These are phyloP conservation scores for Aurelia aurita complex sp. Pacific DNA, from an alignment of 30 jellyfish, hydroid and myxozoan species.

Conservation along the genomic window DNA sequence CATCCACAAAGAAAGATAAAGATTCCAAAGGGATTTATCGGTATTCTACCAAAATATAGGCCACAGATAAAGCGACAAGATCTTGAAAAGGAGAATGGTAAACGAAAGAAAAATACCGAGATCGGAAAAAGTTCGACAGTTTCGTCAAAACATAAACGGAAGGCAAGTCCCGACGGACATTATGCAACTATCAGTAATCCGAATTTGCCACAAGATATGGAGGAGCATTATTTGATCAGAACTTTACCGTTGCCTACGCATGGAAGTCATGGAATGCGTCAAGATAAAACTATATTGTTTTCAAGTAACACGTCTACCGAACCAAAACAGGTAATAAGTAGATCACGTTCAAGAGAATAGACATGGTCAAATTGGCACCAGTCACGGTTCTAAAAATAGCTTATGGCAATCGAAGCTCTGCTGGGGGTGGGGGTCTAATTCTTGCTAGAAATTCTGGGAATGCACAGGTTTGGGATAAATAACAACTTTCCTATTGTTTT, in stretches of 20 bases:
- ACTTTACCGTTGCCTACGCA: conserved; percentile 58
- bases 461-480: no score
- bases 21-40: conserved; percentile 60
- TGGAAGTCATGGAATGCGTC: conserved; percentile 54
- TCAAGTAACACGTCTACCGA: conserved; percentile 14
- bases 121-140: background rate
- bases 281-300: conserved; percentile 20
- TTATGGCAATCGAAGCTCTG: no score
- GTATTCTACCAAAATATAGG: conserved; percentile 45
- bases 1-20: conserved; percentile 55
- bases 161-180: background rate
- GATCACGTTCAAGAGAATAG: no score
- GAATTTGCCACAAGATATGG: background rate
- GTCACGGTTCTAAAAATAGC: no score
- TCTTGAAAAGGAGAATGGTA: background rate
- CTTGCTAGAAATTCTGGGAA: no score
- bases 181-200: background rate
- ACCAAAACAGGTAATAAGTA: conserved; percentile 36
- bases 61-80: background rate
- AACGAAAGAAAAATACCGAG: background rate
- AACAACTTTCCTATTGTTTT: no score
- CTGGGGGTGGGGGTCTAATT: no score
- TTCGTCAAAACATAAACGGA: background rate
- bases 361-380: no score
- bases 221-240: conserved; percentile 60